Evolutionary conservation across 1,140 invertebrate genomes (phyloP).

Genomic region (Antheraea pernyi): DNA sequence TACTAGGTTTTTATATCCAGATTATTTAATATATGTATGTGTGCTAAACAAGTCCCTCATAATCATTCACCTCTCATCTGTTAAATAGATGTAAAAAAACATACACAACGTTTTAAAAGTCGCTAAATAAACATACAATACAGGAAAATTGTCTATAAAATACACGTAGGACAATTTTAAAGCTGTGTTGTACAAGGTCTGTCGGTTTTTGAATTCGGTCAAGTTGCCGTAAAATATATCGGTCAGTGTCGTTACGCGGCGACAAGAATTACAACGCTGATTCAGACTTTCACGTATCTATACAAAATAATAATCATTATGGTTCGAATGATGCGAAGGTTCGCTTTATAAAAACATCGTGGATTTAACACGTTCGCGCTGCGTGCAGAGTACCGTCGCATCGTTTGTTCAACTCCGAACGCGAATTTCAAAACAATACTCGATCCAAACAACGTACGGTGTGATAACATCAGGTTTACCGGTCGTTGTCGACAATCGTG

Average conservation of each 20-base stretch:
- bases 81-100: too few relatives aligned
- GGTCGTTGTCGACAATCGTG: constrained; percentile 21
- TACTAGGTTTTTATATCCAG: too few relatives aligned
- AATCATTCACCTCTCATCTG: too few relatives aligned
- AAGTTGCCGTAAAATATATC: constrained; percentile 21
- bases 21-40: too few relatives aligned
- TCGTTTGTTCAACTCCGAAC: background rate
- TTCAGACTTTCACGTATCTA: constrained; percentile 7
- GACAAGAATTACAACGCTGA: constrained; percentile 22
- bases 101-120: background rate
- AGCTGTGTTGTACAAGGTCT: background rate
- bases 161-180: background rate
- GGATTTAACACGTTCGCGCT: background rate
- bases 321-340: background rate
- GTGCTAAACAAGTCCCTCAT: too few relatives aligned
- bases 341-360: background rate
- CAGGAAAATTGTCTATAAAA: background rate
- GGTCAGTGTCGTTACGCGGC: constrained; percentile 37
- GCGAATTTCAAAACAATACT: constrained; percentile 4
- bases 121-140: background rate
- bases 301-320: background rate
- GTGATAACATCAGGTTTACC: constrained; percentile 22
- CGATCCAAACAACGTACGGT: background rate
- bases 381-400: background rate
- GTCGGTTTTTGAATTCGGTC: constrained; percentile 15